Evolutionary conservation across 2,113 vertebrate genomes (phyloP), one percentile per base, ranked within the genome.

Genomic region (Chitala chitala): DNA sequence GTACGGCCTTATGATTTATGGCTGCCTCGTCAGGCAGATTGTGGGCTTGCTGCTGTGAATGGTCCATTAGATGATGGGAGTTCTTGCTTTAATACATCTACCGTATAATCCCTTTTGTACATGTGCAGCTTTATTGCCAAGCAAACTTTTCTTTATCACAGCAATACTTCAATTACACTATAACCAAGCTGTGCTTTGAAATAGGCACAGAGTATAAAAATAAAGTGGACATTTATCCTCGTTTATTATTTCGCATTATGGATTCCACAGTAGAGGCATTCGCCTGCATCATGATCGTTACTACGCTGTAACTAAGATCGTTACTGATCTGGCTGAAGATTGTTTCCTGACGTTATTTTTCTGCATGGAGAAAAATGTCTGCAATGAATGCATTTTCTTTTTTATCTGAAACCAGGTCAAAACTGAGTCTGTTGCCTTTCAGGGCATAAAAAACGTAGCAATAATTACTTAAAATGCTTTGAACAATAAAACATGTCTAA

Each of bases 1-100:
- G 90, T 87, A 89, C 81, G 84, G 77, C 80, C 82, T 66, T 76
- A 84, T 88, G 86, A 91, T 89, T 91, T 89, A 91, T 86, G 81
- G 82, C 78, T 81, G 61, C 78, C 78, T 86, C 75, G 81, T 82
- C 81, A 82, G 40, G 76, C 82, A 83, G 80, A 86, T 84, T 78
- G 83, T 82, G 86, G 80, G 78, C 75, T 82, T 33, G 44, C 46
- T 10, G 74, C 66, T 79, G 86, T 86, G 85, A 87, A 85, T 82
- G 72, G 78, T 50, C 84, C 78, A 77, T 78, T 86, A 85, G 84
- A 83, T 73, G 74, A 69, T 72, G 42, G 42, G n/a, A 38, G 22
- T 48, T n/a, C 51, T 22, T 42, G 20, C 24, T 5, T 4, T 44
- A 7, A 22, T 5, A 66, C 63, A 46, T 46, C 42, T 38, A 20